Evolutionary conservation across 2,888 invertebrate species (phyloP), one percentile per base, ranked within the genome.

Genomic region (Anthrax anthrax): DNA sequence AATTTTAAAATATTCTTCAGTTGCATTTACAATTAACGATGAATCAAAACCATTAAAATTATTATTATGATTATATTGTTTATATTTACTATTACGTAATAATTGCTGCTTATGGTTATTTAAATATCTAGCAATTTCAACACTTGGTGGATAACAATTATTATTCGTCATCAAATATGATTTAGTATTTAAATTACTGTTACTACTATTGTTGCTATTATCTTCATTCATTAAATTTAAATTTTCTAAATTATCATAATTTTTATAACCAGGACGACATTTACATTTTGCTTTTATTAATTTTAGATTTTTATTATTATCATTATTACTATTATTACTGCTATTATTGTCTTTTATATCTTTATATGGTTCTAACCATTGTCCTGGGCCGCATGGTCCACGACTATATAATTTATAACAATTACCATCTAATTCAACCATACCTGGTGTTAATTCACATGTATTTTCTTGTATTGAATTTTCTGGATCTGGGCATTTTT

Each of bases 401-500:
- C 80, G 81, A 0, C 80, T 78, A 62, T 87, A 82, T 17, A 88
- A 70, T 54, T 79, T 79, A 60, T 83, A 78, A 61, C 88, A 89
- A n/a, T 76, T 76, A 13, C 77, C 76, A 50, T 79, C 76, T 56
- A 77, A 75, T 6, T 74, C 67, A 1, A 80, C 80, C 58, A 78
- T 74, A 1, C 83, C 84, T 1, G 73, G 70, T 1, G 72, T 73
- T 0, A 71, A 68, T 13, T 74, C 72, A 55, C 82, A 82, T 1
- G 70, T 65, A 48, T 71, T 71, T 19, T 61, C 58, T 10, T 29
- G 50, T 27, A 49, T 51, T 47, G 54, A 51, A 39, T 58, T 55
- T 42, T 58, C 55, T 17, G 53, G 54, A 39, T 53, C 51, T 0
- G 58, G 54, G 50, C 67, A 67, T 47, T 65, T 60, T 48, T 67